Percentiles rank a stretch among this genome's conserved stretches.
Conservation (phyloP, 2,797 vertebrate species). For the Lates japonicus region DNA sequence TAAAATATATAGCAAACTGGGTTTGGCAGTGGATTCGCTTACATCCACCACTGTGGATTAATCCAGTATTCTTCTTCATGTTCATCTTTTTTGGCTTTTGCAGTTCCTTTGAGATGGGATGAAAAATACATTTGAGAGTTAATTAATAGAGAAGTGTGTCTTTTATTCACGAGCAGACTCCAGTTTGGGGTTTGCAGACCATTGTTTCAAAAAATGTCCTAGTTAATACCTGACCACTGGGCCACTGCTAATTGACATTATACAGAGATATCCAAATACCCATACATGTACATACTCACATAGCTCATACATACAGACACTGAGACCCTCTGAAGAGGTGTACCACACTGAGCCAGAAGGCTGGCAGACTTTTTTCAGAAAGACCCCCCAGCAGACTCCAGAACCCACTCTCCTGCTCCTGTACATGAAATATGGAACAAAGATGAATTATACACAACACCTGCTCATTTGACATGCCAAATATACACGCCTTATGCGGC, state of each 20-base stretch:
- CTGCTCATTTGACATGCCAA: conserved; percentile 85
- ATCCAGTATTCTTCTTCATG: conserved; percentile 64
- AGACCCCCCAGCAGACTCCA: conserved; percentile 51
- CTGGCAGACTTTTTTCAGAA: conserved; percentile 43
- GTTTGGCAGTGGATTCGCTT: conserved; percentile 42
- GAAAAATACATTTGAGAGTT: conserved; percentile 53
- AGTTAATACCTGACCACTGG: background rate
- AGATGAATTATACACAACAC: conserved; percentile 88
- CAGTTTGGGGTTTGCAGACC: conserved; percentile 12
- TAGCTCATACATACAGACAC: conserved; percentile 6
- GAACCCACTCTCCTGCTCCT: conserved; percentile 62
- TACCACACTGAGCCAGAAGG: conserved; percentile 46
- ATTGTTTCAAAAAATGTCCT: background rate
- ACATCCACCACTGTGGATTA: conserved; percentile 33
- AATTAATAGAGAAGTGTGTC: conserved; percentile 36
- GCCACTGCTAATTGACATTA: background rate
- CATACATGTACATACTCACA: background rate
- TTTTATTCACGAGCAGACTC: conserved; percentile 48
- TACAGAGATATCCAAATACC: background rate
- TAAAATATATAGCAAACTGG: conserved; percentile 42
- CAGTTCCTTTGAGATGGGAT: conserved; percentile 46
- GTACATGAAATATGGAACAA: conserved; percentile 85
- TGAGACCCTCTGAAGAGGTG: conserved; percentile 49
- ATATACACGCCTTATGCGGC: conserved; percentile 68
- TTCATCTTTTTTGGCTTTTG: conserved; percentile 42